A percentile compares a stretch with the other conserved stretches of the same genome.
Conservation (phyloP, 2,113 vertebrate species). For the Physeter macrocephalus region DNA sequence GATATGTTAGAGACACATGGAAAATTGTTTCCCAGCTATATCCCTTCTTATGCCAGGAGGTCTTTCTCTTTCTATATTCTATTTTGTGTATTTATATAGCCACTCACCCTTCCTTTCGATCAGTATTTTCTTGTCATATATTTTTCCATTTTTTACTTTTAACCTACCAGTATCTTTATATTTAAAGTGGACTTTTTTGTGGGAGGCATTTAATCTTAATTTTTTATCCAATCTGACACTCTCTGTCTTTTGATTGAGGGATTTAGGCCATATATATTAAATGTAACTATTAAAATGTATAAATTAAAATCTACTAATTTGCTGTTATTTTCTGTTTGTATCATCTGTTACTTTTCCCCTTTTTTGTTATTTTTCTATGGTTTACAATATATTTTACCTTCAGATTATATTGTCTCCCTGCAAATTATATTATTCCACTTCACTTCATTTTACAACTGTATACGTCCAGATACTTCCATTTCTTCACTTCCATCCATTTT, state of each 20-base stretch:
- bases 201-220: background rate
- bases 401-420: background rate
- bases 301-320: background rate
- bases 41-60: background rate
- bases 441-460: background rate
- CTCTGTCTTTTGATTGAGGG: background rate
- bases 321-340: background rate
- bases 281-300: background rate
- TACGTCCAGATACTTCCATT: background rate
- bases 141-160: background rate
- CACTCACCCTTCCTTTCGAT: background rate
- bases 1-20: background rate
- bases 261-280: background rate
- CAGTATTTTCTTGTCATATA: background rate
- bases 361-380: background rate
- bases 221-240: background rate
- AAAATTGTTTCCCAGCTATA: background rate
- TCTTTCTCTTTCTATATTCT: background rate
- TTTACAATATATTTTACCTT: background rate
- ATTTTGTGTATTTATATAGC: background rate
- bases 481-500: background rate
- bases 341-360: background rate
- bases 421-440: background rate
- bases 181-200: background rate
- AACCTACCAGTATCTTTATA: background rate